Evolutionary conservation across 2,888 invertebrate genomes (phyloP).

Genomic region (Eupeodes latifasciatus): DNA sequence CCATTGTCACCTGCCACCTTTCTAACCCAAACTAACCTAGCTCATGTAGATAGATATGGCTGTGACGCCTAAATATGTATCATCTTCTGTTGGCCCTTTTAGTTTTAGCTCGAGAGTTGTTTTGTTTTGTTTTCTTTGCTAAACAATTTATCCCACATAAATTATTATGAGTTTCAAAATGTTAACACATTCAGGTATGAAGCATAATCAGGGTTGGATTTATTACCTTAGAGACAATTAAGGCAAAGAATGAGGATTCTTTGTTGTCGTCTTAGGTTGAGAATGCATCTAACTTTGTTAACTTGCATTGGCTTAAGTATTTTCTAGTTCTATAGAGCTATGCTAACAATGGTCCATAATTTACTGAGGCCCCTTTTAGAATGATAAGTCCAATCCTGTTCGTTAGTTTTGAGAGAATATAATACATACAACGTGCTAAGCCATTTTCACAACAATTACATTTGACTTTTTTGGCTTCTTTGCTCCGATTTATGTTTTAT

Average conservation of each 20-base stretch:
- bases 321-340: too few species aligned
- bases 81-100: neutral
- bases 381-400: neutral
- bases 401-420: neutral
- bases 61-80: conserved; percentile 16
- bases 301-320: too few species aligned
- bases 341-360: too few species aligned
- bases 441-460: conserved; percentile 43
- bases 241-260: neutral
- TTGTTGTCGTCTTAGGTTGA: too few species aligned
- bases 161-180: conserved; percentile 46
- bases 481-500: conserved; percentile 24
- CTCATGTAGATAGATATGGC: neutral
- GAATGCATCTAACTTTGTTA: too few species aligned
- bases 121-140: conserved; percentile 12
- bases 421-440: conserved; percentile 14
- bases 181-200: conserved; percentile 27
- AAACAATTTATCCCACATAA: conserved; percentile 29
- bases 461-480: conserved; percentile 52
- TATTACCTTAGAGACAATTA: neutral
- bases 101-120: neutral
- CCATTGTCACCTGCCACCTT: conserved; percentile 9
- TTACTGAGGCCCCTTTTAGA: too few species aligned
- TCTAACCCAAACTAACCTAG: neutral
- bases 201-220: conserved; percentile 5